phyloP scores from a whole-genome alignment of 2,888 invertebrate genomes.

The Cataglyphis cursor region DNA sequence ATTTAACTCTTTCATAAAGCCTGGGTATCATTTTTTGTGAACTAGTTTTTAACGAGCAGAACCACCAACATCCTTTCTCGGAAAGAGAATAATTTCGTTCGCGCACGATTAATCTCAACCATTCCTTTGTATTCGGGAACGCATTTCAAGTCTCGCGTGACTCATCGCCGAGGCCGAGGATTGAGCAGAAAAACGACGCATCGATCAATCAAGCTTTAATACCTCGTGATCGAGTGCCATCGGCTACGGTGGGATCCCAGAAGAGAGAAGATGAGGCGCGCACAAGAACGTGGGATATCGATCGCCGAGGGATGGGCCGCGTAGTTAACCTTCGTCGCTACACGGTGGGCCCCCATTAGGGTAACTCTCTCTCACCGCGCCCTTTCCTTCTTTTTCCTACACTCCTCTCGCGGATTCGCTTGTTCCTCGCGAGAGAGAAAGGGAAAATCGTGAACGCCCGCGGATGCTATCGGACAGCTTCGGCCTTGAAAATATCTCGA shows the following conservation, averaged over 20 bases:
- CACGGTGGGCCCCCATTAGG: constrained; percentile 60
- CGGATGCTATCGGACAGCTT: constrained; percentile 47
- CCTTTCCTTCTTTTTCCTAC: constrained; percentile 47
- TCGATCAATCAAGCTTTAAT: constrained; percentile 55
- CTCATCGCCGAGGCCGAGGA: constrained; percentile 47
- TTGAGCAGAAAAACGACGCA: constrained; percentile 44
- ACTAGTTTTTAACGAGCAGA: not conserved
- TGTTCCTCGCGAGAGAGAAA: constrained; percentile 27
- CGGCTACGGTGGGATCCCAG: constrained; percentile 39
- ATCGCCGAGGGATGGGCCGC: constrained; percentile 52
- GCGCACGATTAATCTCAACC: constrained; percentile 37
- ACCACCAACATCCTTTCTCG: not conserved
- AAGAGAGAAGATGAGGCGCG: constrained; percentile 31
- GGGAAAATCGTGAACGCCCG: constrained; percentile 21
- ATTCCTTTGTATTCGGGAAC: constrained; percentile 37
- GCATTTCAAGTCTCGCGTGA: constrained; percentile 33
- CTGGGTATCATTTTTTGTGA: not conserved
- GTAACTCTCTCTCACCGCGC: constrained; percentile 39
- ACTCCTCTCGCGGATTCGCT: constrained; percentile 32
- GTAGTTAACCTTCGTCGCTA: constrained; percentile 56
- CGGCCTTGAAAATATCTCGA: constrained; percentile 49
- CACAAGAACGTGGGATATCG: constrained; percentile 56
- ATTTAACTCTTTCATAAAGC: not conserved
- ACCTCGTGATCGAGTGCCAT: constrained; percentile 48
- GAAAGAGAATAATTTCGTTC: constrained; percentile 38